A percentile compares a stretch with the other conserved stretches of the same genome.
phyloP scores from a whole-genome alignment of 2,113 vertebrate genomes.

The Nibea coibor region DNA sequence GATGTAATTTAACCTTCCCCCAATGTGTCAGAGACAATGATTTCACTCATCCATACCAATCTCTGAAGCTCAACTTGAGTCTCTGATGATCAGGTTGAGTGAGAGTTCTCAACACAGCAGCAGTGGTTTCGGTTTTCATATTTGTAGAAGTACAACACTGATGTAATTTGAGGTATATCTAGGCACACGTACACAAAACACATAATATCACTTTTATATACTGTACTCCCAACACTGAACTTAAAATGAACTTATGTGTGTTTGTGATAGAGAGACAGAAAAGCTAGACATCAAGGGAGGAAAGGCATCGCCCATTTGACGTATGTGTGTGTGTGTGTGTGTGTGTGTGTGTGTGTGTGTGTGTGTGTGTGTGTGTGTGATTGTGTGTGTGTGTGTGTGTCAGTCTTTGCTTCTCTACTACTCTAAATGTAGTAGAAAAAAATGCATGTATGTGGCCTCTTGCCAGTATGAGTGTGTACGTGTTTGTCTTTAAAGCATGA shows the following conservation, averaged over 20 bases:
- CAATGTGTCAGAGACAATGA: conserved; percentile 1
- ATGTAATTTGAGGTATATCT: conserved; percentile 18
- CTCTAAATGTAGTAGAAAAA: no score
- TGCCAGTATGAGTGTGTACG: background rate
- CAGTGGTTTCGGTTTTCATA: conserved; percentile 13
- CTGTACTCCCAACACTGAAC: conserved; percentile 54
- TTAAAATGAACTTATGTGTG: conserved; percentile 41
- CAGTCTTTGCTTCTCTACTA: conserved; percentile 4
- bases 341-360: background rate
- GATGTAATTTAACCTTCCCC: conserved; percentile 27
- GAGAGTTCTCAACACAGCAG: background rate
- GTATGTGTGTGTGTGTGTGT: background rate
- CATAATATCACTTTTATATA: conserved; percentile 29
- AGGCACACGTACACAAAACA: background rate
- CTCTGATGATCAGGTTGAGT: conserved; percentile 11
- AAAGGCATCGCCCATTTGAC: conserved; percentile 36
- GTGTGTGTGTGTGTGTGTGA: conserved; percentile 1
- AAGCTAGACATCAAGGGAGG: conserved; percentile 44
- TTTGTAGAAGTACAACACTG: conserved; percentile 12
- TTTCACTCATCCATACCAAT: conserved; percentile 16
- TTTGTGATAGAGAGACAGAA: conserved; percentile 54
- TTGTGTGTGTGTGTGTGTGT: conserved; percentile 1
- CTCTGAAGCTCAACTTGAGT: conserved; percentile 4
- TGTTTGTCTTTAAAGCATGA: background rate
- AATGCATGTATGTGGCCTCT: background rate